phyloP scores from a whole-genome alignment of 2,888 invertebrate species.

The Mongoloraphidia duomilia region DNA sequence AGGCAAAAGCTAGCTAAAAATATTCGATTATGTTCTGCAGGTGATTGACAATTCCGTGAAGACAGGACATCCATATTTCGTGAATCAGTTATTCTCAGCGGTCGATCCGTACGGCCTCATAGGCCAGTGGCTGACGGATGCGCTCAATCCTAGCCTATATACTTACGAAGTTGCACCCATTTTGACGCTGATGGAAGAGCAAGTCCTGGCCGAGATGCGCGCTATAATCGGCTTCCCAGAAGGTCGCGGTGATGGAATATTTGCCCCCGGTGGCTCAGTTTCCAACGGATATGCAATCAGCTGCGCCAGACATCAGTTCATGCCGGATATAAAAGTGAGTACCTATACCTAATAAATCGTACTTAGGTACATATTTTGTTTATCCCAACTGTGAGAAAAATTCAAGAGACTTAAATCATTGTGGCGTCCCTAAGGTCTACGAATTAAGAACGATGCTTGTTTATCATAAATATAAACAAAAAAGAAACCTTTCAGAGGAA shows the following conservation, averaged over 20 bases:
- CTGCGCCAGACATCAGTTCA: slow-evolving; percentile 57
- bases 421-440: too few species aligned
- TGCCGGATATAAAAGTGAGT: slow-evolving; percentile 61
- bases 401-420: background rate
- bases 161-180: slow-evolving; percentile 85
- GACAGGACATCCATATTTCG: slow-evolving; percentile 79
- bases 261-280: slow-evolving; percentile 81
- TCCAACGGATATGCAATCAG: slow-evolving; percentile 87
- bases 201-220: slow-evolving; percentile 65
- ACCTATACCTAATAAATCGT: too few species aligned
- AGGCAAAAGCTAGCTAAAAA: too few species aligned
- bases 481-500: too few species aligned
- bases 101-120: slow-evolving; percentile 72
- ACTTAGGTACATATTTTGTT: background rate
- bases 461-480: too few species aligned
- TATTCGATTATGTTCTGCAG: slow-evolving; percentile 23
- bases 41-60: slow-evolving; percentile 77
- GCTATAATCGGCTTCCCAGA: slow-evolving; percentile 58
- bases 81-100: slow-evolving; percentile 76
- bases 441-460: too few species aligned
- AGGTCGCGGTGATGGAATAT: slow-evolving; percentile 71
- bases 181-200: slow-evolving; percentile 76
- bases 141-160: slow-evolving; percentile 74
- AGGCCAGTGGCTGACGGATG: slow-evolving; percentile 76
- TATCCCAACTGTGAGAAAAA: background rate